Evolutionary conservation across 2,797 vertebrate genomes (phyloP).

Genomic region (Ficedula albicollis): DNA sequence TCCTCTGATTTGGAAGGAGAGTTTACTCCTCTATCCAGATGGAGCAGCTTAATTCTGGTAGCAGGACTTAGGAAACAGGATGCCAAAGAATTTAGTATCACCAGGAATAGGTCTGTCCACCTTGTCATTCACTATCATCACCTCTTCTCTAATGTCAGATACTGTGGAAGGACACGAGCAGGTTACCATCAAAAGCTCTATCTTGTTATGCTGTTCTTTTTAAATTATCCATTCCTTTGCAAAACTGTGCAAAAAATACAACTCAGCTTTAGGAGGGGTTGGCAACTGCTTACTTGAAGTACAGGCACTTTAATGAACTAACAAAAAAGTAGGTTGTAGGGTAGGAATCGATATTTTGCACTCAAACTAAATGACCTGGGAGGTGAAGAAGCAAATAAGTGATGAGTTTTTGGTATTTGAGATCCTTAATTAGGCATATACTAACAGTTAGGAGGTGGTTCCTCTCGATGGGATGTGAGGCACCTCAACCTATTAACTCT

Average conservation of each 20-base stretch:
- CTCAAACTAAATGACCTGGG: not conserved
- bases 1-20: not conserved
- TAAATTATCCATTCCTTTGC: not conserved
- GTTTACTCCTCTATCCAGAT: not conserved
- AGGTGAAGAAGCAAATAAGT: constrained; percentile 15
- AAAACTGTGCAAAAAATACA: not conserved
- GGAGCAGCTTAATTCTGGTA: not conserved
- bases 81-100: not conserved
- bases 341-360: not conserved
- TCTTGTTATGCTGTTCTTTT: not conserved
- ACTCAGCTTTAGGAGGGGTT: not conserved
- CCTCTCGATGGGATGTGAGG: not conserved
- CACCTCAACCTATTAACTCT: constrained; percentile 31
- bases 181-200: not conserved
- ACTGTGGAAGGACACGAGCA: not conserved
- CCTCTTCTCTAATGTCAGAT: not conserved
- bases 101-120: not conserved
- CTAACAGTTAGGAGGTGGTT: not conserved
- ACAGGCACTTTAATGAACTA: not conserved
- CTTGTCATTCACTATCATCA: not conserved
- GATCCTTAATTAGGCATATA: constrained; percentile 30
- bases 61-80: not conserved
- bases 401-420: constrained; percentile 30
- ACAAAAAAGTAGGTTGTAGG: not conserved
- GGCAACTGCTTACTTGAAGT: not conserved